phyloP scores from a whole-genome alignment of 1,140 invertebrate species.

The Caenorhabditis latens region DNA sequence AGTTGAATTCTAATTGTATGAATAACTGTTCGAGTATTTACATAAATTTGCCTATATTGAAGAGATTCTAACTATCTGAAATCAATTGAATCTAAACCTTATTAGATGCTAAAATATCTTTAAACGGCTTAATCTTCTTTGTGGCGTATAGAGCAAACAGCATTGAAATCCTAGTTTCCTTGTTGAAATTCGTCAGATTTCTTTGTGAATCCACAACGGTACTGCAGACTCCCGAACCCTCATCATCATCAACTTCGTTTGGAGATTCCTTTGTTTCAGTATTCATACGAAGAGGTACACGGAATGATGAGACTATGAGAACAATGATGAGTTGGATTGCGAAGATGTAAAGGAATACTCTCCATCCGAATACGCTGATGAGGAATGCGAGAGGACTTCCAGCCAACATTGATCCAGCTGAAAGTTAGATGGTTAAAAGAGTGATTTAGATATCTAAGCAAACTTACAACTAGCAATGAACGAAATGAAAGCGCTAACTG shows the following conservation, averaged over 20 bases:
- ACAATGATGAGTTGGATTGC: constrained; percentile 31
- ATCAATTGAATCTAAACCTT: neutral
- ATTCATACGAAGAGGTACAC: constrained; percentile 36
- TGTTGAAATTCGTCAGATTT: constrained; percentile 28
- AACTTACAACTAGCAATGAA: constrained; percentile 51
- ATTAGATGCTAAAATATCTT: constrained; percentile 10
- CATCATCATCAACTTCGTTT: constrained; percentile 10
- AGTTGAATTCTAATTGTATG: neutral
- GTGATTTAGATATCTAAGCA: neutral
- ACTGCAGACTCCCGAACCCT: constrained; percentile 33
- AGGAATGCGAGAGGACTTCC: constrained; percentile 27
- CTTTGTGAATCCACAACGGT: constrained; percentile 25
- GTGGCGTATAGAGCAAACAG: constrained; percentile 17
- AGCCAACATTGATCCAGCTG: constrained; percentile 44
- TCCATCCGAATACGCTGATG: constrained; percentile 44
- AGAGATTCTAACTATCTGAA: neutral
- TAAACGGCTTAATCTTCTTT: constrained; percentile 20
- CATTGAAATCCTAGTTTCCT: constrained; percentile 29
- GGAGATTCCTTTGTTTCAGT: neutral
- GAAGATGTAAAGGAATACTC: constrained; percentile 40
- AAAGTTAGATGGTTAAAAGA: neutral
- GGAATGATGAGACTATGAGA: constrained; percentile 17
- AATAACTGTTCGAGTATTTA: too few species aligned
- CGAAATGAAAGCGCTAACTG: constrained; percentile 24
- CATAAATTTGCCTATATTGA: too few species aligned